phyloP scores from a whole-genome alignment of 2,888 invertebrate genomes.

The Luffia ferchaultella region DNA sequence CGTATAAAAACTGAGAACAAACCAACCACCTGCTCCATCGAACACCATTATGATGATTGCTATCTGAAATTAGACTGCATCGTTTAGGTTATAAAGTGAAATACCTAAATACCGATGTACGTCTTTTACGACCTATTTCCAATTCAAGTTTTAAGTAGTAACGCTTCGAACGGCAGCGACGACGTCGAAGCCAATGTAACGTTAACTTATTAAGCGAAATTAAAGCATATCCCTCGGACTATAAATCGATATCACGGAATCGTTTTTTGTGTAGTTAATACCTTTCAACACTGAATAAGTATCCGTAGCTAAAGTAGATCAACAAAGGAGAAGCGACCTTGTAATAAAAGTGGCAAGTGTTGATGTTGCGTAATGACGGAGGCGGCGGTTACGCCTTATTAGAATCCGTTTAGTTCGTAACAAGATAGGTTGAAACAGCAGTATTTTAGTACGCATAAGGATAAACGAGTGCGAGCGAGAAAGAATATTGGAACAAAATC shows the following conservation, averaged over 20 bases:
- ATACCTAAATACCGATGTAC: too few species aligned
- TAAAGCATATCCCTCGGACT: constrained; percentile 51
- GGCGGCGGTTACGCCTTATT: constrained; percentile 60
- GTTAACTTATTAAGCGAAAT: constrained; percentile 57
- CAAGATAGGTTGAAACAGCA: constrained; percentile 52
- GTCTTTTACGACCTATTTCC: not conserved
- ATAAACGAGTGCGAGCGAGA: constrained; percentile 29
- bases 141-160: constrained; percentile 27
- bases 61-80: too few species aligned
- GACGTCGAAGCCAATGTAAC: constrained; percentile 40
- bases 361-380: constrained; percentile 58
- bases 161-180: constrained; percentile 18
- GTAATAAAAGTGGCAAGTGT: constrained; percentile 60
- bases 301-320: constrained; percentile 30
- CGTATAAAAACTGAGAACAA: constrained; percentile 59
- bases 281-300: constrained; percentile 47
- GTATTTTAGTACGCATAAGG: constrained; percentile 16
- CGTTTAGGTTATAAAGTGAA: too few species aligned
- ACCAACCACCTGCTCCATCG: constrained; percentile 57
- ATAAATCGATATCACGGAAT: constrained; percentile 59
- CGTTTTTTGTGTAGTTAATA: constrained; percentile 43
- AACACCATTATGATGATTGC: constrained; percentile 51
- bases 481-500: constrained; percentile 47
- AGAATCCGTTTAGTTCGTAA: constrained; percentile 52
- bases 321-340: constrained; percentile 55